These are phyloP conservation scores for Drosophila arawakana DNA, from an alignment of 1,140 invertebrate species.

Conservation along the genomic window DNA sequence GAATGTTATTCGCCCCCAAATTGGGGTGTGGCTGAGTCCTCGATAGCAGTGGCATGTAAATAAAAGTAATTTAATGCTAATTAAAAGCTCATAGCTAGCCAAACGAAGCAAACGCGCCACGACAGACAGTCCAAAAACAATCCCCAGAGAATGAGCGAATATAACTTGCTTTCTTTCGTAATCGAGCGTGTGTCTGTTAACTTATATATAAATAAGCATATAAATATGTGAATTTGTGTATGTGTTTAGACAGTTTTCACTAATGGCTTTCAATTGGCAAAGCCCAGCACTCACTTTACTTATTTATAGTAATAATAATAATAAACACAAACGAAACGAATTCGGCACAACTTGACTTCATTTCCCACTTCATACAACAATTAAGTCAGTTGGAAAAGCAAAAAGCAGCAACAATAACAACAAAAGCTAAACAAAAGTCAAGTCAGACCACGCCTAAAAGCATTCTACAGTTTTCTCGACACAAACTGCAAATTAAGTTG, in stretches of 20 bases:
- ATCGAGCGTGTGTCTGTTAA: background rate
- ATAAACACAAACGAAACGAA: slow-evolving; percentile 57
- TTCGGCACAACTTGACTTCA: slow-evolving; percentile 10
- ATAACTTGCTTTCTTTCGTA: background rate
- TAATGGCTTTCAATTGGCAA: slow-evolving; percentile 75
- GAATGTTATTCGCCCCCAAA: background rate
- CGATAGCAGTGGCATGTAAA: slow-evolving; percentile 60
- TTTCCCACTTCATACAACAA: slow-evolving; percentile 52
- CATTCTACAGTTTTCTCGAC: slow-evolving; percentile 46
- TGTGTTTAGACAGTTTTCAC: slow-evolving; percentile 47
- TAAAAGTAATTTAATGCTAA: slow-evolving; percentile 81
- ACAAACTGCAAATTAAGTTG: slow-evolving; percentile 73
- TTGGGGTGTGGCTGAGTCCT: slow-evolving; percentile 42
- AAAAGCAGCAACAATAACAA: slow-evolving; percentile 28
- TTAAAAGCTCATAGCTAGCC: slow-evolving; percentile 61
- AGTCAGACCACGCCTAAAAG: slow-evolving; percentile 64
- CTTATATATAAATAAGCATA: too few species aligned
- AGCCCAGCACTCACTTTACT: slow-evolving; percentile 50
- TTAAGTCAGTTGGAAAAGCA: slow-evolving; percentile 54
- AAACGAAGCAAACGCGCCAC: slow-evolving; percentile 3
- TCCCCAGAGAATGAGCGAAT: background rate
- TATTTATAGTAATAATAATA: slow-evolving; percentile 75
- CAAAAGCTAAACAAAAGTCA: slow-evolving; percentile 33
- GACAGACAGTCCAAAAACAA: background rate
- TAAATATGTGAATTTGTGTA: background rate